phyloP scores from a whole-genome alignment of 1,140 invertebrate genomes.

The Ceratina australensis region DNA sequence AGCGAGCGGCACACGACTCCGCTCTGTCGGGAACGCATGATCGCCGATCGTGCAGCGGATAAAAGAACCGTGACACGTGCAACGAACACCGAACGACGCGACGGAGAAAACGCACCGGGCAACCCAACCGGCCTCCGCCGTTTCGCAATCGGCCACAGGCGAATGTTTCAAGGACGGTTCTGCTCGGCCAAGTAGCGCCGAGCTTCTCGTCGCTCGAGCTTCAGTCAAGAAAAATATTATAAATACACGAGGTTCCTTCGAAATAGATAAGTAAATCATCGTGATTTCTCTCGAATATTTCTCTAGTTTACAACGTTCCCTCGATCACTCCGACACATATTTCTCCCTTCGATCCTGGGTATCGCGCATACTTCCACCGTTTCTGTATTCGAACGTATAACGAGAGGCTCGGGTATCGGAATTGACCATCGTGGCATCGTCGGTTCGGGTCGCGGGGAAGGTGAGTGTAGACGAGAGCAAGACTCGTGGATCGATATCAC shows the following conservation, averaged over 20 bases:
- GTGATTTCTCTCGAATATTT: not conserved
- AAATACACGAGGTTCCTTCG: no score
- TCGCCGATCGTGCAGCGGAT: constrained; percentile 24
- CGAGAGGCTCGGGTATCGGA: not conserved
- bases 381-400: not conserved
- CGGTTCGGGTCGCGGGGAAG: not conserved
- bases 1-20: not conserved
- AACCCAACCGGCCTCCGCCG: constrained; percentile 23
- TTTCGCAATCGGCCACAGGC: constrained; percentile 29
- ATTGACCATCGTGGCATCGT: not conserved
- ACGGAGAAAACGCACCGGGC: constrained; percentile 1
- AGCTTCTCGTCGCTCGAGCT: constrained; percentile 21
- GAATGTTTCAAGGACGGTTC: constrained; percentile 20
- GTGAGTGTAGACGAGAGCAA: not conserved
- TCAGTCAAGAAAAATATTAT: no score
- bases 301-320: not conserved
- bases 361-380: not conserved
- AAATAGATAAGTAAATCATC: no score
- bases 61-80: constrained; percentile 16
- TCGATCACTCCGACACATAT: not conserved
- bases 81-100: constrained; percentile 7
- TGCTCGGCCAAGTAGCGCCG: not conserved
- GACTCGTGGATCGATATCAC: constrained; percentile 38
- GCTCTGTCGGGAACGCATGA: not conserved
- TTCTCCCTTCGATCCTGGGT: not conserved